Conservation (phyloP, 2,113 vertebrate species). For the Syngnathus scovelli region DNA sequence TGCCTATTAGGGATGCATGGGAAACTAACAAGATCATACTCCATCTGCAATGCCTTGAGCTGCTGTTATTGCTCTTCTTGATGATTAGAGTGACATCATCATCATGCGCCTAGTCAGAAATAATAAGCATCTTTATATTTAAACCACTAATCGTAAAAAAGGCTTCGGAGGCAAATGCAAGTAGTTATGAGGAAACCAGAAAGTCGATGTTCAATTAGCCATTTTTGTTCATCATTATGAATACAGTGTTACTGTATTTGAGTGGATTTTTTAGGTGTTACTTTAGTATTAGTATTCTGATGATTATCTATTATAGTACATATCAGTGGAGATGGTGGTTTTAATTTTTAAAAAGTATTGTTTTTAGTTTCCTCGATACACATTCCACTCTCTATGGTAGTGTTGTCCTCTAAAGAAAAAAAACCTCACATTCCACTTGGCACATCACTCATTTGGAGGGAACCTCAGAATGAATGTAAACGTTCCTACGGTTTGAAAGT, state of each 20-base stretch:
- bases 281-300: no score
- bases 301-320: no score
- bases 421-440: no score
- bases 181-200: neutral
- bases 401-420: no score
- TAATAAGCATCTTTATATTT: neutral
- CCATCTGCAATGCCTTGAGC: slow-evolving; percentile 61
- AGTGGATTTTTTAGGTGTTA: neutral
- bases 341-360: no score
- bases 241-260: neutral
- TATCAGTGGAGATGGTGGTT: no score
- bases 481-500: no score
- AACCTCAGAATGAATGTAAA: no score
- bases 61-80: slow-evolving; percentile 11
- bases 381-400: no score
- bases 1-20: slow-evolving; percentile 75
- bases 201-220: neutral
- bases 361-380: no score
- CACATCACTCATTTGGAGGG: no score
- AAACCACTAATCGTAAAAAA: neutral
- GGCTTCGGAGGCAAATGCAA: neutral
- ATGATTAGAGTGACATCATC: slow-evolving; percentile 4
- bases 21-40: slow-evolving; percentile 74
- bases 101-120: neutral
- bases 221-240: neutral